These are phyloP conservation scores for Caerostris darwini DNA, from an alignment of 1,140 invertebrate species.

Conservation along the genomic window DNA sequence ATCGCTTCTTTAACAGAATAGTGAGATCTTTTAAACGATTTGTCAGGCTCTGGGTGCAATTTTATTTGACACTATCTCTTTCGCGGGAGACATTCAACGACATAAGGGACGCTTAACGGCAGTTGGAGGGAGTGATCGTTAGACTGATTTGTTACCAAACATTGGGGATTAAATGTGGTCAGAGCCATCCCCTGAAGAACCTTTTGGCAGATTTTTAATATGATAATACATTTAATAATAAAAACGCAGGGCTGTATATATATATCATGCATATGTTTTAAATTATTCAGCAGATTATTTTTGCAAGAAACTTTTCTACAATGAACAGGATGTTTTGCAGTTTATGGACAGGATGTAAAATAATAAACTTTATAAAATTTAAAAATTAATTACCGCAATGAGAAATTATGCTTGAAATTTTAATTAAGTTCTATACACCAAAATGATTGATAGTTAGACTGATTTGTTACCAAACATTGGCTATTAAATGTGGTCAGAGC, in stretches of 20 bases:
- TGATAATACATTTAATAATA: too few species aligned
- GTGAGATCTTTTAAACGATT: slow-evolving; percentile 51
- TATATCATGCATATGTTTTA: too few species aligned
- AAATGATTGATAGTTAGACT: slow-evolving; percentile 8
- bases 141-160: slow-evolving; percentile 42
- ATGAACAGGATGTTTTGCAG: too few species aligned
- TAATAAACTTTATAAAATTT: too few species aligned
- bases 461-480: slow-evolving; percentile 22
- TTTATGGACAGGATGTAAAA: too few species aligned
- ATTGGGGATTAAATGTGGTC: slow-evolving; percentile 26
- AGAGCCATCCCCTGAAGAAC: neutral
- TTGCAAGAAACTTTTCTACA: too few species aligned
- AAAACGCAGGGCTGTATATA: too few species aligned
- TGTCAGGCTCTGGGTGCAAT: slow-evolving; percentile 28
- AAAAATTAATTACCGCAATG: too few species aligned
- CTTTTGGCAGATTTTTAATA: neutral
- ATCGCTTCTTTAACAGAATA: slow-evolving; percentile 49
- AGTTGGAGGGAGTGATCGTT: neutral
- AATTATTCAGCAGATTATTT: too few species aligned
- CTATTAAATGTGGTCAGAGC: slow-evolving; percentile 37
- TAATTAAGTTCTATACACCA: too few species aligned
- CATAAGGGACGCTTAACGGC: slow-evolving; percentile 36
- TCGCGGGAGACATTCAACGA: neutral
- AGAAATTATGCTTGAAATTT: too few species aligned
- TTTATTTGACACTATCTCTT: slow-evolving; percentile 45